Base-by-base conservation (phyloP, 2,113 vertebrate species). In the Oryzias javanicus region DNA sequence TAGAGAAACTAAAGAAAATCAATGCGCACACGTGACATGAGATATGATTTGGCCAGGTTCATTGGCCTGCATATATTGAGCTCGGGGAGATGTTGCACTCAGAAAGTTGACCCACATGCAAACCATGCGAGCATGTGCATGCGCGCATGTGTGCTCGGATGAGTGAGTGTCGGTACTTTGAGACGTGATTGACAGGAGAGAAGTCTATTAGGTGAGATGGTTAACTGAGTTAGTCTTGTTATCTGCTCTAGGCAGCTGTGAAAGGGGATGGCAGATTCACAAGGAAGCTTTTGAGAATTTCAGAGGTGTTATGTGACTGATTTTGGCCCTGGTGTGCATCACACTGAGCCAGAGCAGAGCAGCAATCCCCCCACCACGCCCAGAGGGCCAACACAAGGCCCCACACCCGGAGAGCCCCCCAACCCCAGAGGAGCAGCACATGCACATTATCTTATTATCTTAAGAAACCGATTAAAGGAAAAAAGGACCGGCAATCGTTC, bases 181-280 rank as follows among this genome's bases (percentile, higher is more conserved):
- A 86, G 78, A 83, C 64, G 74, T 92, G 89, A 91, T 86, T 91
- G 90, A 92, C 87, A 88, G 81, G 71, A 70, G 85, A 87, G 85
- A 90, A 91, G 91, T 91, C 89, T 91, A 91, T 92, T 91, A 92
- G 88, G 81, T 85, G 81, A 92, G 90, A 92, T 91, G 87, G 89
- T 92, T 91, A 91, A 90, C 87, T 84, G 81, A 83, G 75, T 74
- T 82, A 72, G 89, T 80, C 79, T 88, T 87, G 90, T 92, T 92
- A 91, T 92, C 89, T 83, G 80, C 82, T 82, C 70, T 82, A 89
- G 89, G 89, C 90, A 91, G 89, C 80, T 81, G 76, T 89, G 84
- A 87, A 88, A 88, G 86, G 82, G 82, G 78, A 85, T 55, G 80
- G 74, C 81, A 82, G 86, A 88, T 90, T 91, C 89, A 86, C 87